phyloP scores from a whole-genome alignment of 2,113 vertebrate genomes.

The Sciurus niger region DNA sequence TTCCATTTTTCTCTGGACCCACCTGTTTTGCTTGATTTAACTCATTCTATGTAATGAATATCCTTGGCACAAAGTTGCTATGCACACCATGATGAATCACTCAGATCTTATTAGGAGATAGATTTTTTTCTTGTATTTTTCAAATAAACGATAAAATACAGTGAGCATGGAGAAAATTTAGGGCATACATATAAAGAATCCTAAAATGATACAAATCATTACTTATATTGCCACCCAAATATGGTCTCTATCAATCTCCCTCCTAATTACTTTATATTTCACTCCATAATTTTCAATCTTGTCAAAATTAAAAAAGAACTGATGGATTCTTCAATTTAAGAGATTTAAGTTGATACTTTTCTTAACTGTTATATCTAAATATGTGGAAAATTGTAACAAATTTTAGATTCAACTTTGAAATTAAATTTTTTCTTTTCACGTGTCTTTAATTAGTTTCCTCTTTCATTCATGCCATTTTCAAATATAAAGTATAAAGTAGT shows the following conservation, averaged over 20 bases:
- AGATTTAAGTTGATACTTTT: not conserved
- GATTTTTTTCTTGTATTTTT: not conserved
- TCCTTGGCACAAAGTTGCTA: not conserved
- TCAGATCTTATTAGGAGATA: not conserved
- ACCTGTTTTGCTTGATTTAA: not conserved
- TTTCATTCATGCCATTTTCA: not conserved
- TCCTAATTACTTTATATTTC: not conserved
- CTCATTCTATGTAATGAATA: not conserved
- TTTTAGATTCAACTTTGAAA: constrained; percentile 28
- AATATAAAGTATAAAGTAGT: not conserved
- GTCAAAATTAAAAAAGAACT: not conserved
- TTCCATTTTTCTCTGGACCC: not conserved
- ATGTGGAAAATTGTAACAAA: not conserved
- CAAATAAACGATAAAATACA: not conserved
- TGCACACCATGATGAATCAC: not conserved
- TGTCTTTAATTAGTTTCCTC: not conserved
- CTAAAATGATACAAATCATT: not conserved
- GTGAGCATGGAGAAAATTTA: not conserved
- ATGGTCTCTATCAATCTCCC: not conserved
- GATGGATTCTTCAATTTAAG: not conserved
- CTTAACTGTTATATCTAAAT: constrained; percentile 33
- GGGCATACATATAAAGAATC: not conserved
- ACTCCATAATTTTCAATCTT: not conserved
- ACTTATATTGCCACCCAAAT: not conserved
- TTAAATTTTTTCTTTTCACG: not conserved